Evolutionary conservation across 2,888 invertebrate genomes (phyloP), one percentile per base, ranked within the genome.

Genomic region (Zygogramma bicolorata): DNA sequence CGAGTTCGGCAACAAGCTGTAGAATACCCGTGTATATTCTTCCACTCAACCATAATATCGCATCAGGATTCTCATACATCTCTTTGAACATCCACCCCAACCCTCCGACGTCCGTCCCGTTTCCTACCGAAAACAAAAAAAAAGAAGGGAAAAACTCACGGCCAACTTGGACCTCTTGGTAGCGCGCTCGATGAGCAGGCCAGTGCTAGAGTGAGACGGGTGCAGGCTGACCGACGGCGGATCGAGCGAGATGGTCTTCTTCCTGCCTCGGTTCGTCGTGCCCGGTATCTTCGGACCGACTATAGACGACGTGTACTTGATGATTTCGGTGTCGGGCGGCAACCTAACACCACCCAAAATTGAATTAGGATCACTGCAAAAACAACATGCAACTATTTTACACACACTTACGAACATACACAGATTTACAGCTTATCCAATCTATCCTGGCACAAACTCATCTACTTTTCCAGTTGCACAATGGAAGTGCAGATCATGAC

Each of bases 251-350:
- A 95, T 95, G 63, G 95, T 95, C 90, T 95, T 95, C 90, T 95
- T 95, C 71, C 95, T 90, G 70, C 95, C 95, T 63, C 95, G 90
- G 83, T 94, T 95, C 79, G 95, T 95, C 75, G 93, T 93, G 74
- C 95, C 95, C 13, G 94, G 93, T 77, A 94, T 91, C 90, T 95
- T 95, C 70, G 95, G 95, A 73, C 95, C 95, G 79, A 94, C 93
- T 83, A 95, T 91, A 72, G 95, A 95, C 78, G 95, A 95, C 78
- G 95, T 95, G 86, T 95, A 95, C 87, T 95, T 95, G 85, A 96
- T 95, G 77, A 95, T 95, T 88, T 96, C 95, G 58, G 95, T 96
- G 85, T 95, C 95, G 42, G 95, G 95, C 77, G 95, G 95, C 81
- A 96, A 88, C 74, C 95, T 91, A 61, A 95, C 95, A 40, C 93